Conservation (phyloP, 2,888 invertebrate species). For the Ernsta delagoae region DNA sequence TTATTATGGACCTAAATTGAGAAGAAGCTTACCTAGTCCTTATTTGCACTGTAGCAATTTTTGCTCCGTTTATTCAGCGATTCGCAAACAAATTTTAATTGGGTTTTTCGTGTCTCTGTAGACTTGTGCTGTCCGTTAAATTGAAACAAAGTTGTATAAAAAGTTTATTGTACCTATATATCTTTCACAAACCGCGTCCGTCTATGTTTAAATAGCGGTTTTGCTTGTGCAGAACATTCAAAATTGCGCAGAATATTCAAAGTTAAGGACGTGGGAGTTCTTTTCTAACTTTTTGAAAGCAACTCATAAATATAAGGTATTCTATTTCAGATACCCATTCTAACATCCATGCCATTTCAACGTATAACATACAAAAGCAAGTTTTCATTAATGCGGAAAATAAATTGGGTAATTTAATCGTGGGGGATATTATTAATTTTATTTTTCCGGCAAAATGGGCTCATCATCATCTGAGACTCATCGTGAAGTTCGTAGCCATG, state of each 20-base stretch:
- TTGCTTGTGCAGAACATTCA: not conserved
- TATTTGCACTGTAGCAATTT: constrained; percentile 75
- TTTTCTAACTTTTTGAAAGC: no score
- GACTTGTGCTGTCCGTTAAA: constrained; percentile 67
- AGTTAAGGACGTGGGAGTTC: no score
- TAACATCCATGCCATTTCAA: not conserved
- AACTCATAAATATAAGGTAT: not conserved
- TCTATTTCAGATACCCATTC: not conserved
- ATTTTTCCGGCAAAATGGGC: constrained; percentile 53
- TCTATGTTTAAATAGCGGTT: constrained; percentile 14
- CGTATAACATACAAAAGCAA: constrained; percentile 12
- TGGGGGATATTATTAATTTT: constrained; percentile 49
- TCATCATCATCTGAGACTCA: constrained; percentile 63
- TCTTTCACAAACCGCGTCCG: constrained; percentile 37
- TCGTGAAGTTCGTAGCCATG: constrained; percentile 61
- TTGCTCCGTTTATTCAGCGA: constrained; percentile 73
- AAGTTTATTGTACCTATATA: constrained; percentile 41
- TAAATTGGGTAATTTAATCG: constrained; percentile 38
- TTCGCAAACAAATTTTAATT: constrained; percentile 81
- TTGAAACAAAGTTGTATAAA: constrained; percentile 53
- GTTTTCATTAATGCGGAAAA: constrained; percentile 21
- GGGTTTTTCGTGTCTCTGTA: constrained; percentile 72
- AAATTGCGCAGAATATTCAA: no score
- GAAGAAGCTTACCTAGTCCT: constrained; percentile 74
- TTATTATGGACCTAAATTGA: constrained; percentile 78